A percentile compares a stretch with the other conserved stretches of the same genome.
Evolutionary conservation across 2,113 vertebrate genomes (phyloP).

Genomic region (Chelonoidis abingdonii): DNA sequence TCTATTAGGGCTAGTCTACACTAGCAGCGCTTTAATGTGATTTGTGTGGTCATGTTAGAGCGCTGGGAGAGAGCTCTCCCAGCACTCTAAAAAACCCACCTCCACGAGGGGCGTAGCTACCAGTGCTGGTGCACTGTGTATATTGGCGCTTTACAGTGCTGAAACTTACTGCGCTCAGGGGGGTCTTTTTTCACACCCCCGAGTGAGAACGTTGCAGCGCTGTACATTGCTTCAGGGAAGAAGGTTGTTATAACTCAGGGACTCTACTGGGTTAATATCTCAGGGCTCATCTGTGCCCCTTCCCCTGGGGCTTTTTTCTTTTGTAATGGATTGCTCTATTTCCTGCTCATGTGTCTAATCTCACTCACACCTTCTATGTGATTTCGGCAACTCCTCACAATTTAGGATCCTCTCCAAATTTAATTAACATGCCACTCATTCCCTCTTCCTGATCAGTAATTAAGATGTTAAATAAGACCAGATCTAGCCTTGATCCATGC

Average conservation of each 20-base stretch:
- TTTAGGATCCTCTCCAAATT: slow-evolving; percentile 40
- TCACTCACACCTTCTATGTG: neutral
- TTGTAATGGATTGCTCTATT: neutral
- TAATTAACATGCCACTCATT: slow-evolving; percentile 60
- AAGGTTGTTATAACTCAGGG: neutral
- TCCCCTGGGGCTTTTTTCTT: neutral
- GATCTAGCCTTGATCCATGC: slow-evolving; percentile 17
- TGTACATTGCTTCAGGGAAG: neutral
- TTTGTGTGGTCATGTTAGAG: no score
- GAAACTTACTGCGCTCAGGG: no score
- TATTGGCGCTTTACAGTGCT: no score
- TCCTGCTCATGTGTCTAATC: neutral
- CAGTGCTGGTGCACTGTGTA: no score
- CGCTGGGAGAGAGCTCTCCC: no score
- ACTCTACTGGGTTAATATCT: neutral
- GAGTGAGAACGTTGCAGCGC: no score
- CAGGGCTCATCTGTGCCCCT: neutral
- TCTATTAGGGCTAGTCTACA: neutral
- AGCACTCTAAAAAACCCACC: no score
- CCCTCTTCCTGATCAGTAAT: slow-evolving; percentile 28
- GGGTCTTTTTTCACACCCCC: no score
- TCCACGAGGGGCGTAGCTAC: no score
- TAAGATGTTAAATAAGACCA: slow-evolving; percentile 34
- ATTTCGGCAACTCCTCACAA: slow-evolving; percentile 9
- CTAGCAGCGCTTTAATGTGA: no score